A percentile compares a stretch with the other conserved stretches of the same genome.
Evolutionary conservation across 1,140 invertebrate genomes (phyloP).

Genomic region (Drosophila prosaltans): DNA sequence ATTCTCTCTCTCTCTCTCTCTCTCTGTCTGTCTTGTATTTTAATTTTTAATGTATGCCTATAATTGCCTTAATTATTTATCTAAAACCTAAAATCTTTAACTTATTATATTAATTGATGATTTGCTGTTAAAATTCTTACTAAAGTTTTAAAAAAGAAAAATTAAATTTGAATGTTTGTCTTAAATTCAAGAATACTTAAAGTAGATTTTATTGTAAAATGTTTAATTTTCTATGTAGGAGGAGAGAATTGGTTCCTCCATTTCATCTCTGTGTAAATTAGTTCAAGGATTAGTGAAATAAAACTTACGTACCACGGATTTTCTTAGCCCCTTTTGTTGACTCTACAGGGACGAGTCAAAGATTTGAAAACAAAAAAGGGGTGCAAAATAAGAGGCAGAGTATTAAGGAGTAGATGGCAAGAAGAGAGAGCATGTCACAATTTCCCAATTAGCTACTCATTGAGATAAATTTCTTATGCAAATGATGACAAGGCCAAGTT

Average conservation of each 20-base stretch:
- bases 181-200: too few relatives aligned
- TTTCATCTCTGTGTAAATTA: conserved; percentile 51
- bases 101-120: too few relatives aligned
- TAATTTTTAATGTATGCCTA: too few relatives aligned
- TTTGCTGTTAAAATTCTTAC: too few relatives aligned
- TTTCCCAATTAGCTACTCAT: conserved; percentile 81
- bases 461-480: conserved; percentile 82
- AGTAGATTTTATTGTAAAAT: background rate
- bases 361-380: background rate
- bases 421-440: conserved; percentile 60
- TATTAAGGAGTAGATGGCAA: background rate
- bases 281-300: conserved; percentile 78
- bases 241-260: conserved; percentile 32
- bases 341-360: conserved; percentile 29
- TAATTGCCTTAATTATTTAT: too few relatives aligned
- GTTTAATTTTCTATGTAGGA: conserved; percentile 47
- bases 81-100: too few relatives aligned
- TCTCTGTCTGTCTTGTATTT: too few relatives aligned
- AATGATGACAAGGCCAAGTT: conserved; percentile 77
- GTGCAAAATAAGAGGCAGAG: background rate
- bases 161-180: too few relatives aligned
- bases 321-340: conserved; percentile 67
- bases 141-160: too few relatives aligned
- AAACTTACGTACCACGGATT: conserved; percentile 75
- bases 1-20: too few relatives aligned